These are phyloP conservation scores for Nerophis ophidion DNA, from an alignment of 2,113 vertebrate species.

Conservation along the genomic window DNA sequence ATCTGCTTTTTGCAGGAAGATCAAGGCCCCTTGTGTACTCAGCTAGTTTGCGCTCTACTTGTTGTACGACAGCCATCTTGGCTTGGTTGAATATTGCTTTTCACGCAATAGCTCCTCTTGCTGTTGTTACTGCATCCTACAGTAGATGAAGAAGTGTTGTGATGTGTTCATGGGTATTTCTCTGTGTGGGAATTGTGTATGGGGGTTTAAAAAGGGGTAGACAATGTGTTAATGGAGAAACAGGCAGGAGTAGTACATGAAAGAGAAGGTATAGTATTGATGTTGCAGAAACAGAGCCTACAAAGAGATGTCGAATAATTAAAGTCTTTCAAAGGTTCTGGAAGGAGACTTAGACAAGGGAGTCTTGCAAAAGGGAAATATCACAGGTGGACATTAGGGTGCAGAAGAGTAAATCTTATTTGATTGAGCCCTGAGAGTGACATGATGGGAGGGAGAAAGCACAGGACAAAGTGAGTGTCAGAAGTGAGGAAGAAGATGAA, in stretches of 20 bases:
- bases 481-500: not conserved
- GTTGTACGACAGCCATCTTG: no score
- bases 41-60: no score
- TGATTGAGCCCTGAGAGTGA: not conserved
- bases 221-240: not conserved
- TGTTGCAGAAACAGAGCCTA: not conserved
- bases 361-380: not conserved
- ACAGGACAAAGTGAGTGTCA: not conserved
- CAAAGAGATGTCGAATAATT: not conserved
- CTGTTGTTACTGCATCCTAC: not conserved
- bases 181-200: not conserved
- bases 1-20: no score
- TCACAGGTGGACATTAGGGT: not conserved
- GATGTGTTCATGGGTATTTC: not conserved
- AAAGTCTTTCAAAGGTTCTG: not conserved
- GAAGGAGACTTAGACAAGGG: not conserved
- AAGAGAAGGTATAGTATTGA: not conserved
- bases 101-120: not conserved
- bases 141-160: not conserved
- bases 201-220: not conserved
- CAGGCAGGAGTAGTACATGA: not conserved
- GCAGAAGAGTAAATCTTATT: not conserved
- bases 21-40: no score
- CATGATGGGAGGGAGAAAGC: conserved; percentile 1
- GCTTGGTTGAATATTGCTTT: no score